phyloP scores from a whole-genome alignment of 53 echinoderm and acorn worm species.

The Zoroaster sp. region DNA sequence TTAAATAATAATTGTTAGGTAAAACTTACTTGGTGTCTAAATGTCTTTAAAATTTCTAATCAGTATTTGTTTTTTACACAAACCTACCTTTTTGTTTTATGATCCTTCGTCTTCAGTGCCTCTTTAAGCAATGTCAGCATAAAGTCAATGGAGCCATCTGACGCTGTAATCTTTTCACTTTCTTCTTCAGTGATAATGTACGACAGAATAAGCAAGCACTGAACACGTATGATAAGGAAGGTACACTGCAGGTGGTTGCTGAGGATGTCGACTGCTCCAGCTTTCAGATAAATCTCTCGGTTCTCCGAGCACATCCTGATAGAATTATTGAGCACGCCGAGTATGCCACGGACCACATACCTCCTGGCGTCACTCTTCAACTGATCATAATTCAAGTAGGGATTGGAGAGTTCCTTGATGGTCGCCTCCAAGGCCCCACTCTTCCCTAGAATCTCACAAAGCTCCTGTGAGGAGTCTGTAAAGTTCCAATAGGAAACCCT shows the following conservation, averaged over 20 bases:
- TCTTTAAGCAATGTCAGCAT: conserved; percentile 65
- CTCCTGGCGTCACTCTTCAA: conserved; percentile 47
- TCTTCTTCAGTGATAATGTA: conserved; percentile 87
- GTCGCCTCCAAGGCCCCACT: conserved; percentile 51
- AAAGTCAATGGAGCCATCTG: conserved; percentile 56
- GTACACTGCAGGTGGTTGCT: conserved; percentile 45
- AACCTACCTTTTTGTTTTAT: conserved; percentile 71
- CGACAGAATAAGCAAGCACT: conserved; percentile 69
- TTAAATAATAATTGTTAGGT: background rate
- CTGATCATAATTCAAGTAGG: conserved; percentile 2
- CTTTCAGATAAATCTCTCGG: conserved; percentile 55
- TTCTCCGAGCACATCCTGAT: conserved; percentile 58
- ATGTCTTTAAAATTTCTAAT: no score
- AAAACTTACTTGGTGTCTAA: background rate
- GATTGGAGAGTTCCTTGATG: conserved; percentile 33
- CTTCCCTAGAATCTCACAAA: conserved; percentile 64
- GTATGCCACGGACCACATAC: conserved; percentile 72
- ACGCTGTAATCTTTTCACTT: conserved; percentile 60
- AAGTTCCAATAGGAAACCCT: conserved; percentile 84
- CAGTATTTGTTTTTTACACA: background rate
- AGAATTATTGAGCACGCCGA: conserved; percentile 82
- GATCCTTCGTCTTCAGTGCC: conserved; percentile 65
- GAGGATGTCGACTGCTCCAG: conserved; percentile 58
- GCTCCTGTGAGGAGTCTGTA: conserved; percentile 69
- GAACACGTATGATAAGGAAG: conserved; percentile 72